Evolutionary conservation across 2,797 vertebrate species (phyloP), one percentile per base, ranked within the genome.

Genomic region (Myotis findleyi): DNA sequence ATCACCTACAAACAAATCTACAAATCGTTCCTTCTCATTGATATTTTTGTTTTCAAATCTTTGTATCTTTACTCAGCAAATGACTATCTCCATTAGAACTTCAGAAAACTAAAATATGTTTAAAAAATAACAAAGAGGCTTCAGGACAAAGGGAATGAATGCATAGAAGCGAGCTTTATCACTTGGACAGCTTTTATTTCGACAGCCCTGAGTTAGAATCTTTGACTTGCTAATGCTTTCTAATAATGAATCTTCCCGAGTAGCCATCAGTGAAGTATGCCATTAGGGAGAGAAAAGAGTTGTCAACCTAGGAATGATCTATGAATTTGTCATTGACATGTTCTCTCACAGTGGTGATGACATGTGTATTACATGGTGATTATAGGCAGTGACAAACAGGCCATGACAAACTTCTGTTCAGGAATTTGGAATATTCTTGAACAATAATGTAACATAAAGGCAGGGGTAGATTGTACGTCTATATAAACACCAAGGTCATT

Each of bases 381-480:
- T 33, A n/a, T 17, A 91, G 69, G 47, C n/a, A 41, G 44, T 36
- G 53, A 68, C 21, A 53, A 71, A 69, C 8, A 87, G 69, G 47
- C n/a, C 33, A 33, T n/a, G 53, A 68, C 21, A 53, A 66, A 69
- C 6, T 44, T 55, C 72, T 23, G 11, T 66, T n/a, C 38, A 59
- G 59, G 82, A 83, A 79, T 64, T 36, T 86, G 87, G n/a, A 62
- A 75, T 89, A 80, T 68, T 95, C 47, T 94, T 69, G 64, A 82
- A 23, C 38, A 92, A 44, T 69, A 80, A 64, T 69, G 27, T 85
- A 51, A 91, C 55, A n/a, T n/a, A 10, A 93, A 96, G 55, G 25
- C 7, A 30, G 30, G 30, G 5, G 18, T 77, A 75, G 30, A 27
- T 53, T 23, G 25, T 76, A 36, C 11, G 21, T 20, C 80, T 68